phyloP scores from a whole-genome alignment of 92 coral and sea anemone genomes.

The Montipora capitata region DNA sequence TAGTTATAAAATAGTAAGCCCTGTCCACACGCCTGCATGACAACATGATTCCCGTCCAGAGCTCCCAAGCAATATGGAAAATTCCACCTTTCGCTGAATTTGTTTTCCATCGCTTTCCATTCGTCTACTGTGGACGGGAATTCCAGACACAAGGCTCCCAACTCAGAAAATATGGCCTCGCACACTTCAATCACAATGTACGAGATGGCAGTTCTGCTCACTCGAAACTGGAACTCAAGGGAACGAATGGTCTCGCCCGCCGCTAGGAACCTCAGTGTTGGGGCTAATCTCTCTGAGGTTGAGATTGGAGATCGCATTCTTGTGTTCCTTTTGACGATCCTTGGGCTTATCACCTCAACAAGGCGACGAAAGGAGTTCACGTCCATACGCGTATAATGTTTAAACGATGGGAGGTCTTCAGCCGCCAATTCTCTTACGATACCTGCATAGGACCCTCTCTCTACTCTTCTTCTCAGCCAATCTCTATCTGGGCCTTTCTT shows the following conservation, averaged over 20 bases:
- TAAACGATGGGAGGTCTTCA: conserved; percentile 11
- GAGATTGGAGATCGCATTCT: conserved; percentile 8
- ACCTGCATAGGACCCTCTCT: background rate
- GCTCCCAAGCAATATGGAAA: conserved; percentile 58
- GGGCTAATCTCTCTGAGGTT: too few species aligned
- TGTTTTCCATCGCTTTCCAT: conserved; percentile 43
- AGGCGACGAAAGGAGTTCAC: conserved; percentile 23
- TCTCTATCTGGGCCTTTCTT: background rate
- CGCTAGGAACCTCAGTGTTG: too few species aligned
- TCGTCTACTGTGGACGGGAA: conserved; percentile 20
- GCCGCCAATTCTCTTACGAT: background rate
- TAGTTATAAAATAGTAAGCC: conserved; percentile 48
- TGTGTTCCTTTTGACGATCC: conserved; percentile 5
- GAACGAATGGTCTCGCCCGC: background rate
- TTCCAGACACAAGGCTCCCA: conserved; percentile 2
- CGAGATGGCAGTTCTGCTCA: conserved; percentile 33
- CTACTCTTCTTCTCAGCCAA: background rate
- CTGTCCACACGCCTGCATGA: conserved; percentile 54
- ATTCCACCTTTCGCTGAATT: conserved; percentile 46
- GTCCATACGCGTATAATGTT: conserved; percentile 14
- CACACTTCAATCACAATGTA: conserved; percentile 24
- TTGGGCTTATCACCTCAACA: conserved; percentile 18
- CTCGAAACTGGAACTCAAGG: conserved; percentile 49
- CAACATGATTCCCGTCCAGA: conserved; percentile 50
- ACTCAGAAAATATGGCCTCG: conserved; percentile 24